Evolutionary conservation across 1,140 invertebrate species (phyloP).

Genomic region (Temnothorax curvispinosus): DNA sequence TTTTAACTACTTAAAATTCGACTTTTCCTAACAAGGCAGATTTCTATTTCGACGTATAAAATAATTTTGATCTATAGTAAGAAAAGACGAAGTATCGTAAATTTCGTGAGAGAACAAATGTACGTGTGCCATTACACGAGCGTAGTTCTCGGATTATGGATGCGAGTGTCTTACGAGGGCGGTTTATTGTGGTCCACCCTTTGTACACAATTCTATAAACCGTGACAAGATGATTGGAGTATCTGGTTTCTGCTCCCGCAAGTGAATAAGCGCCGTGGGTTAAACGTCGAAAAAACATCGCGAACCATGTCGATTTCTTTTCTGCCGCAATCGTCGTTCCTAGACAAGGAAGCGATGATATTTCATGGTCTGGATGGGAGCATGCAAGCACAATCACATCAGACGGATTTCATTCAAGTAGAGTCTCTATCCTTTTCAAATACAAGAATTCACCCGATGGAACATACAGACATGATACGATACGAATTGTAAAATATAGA

Average conservation of each 20-base stretch:
- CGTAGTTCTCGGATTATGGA: background rate
- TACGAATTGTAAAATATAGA: background rate
- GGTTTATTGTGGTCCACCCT: slow-evolving; percentile 83
- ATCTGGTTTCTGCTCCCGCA: slow-evolving; percentile 80
- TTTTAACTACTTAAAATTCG: background rate
- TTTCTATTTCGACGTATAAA: background rate
- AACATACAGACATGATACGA: background rate
- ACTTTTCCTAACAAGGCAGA: background rate
- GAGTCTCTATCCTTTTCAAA: background rate
- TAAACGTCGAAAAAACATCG: slow-evolving; percentile 78
- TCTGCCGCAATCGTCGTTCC: slow-evolving; percentile 50
- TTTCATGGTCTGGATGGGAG: background rate
- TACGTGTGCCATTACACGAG: background rate
- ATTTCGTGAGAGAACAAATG: slow-evolving; percentile 49
- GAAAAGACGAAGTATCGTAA: background rate
- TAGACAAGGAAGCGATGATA: slow-evolving; percentile 4
- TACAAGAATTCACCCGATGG: background rate
- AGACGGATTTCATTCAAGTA: background rate
- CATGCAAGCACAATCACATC: background rate
- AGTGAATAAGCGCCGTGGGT: slow-evolving; percentile 80
- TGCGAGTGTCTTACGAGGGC: slow-evolving; percentile 79
- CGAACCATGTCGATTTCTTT: slow-evolving; percentile 64
- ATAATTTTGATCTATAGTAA: background rate
- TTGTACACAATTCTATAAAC: slow-evolving; percentile 82
- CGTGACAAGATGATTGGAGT: slow-evolving; percentile 84